These are phyloP conservation scores for Cossypha caffra DNA, from an alignment of 2,797 vertebrate species.

Conservation along the genomic window DNA sequence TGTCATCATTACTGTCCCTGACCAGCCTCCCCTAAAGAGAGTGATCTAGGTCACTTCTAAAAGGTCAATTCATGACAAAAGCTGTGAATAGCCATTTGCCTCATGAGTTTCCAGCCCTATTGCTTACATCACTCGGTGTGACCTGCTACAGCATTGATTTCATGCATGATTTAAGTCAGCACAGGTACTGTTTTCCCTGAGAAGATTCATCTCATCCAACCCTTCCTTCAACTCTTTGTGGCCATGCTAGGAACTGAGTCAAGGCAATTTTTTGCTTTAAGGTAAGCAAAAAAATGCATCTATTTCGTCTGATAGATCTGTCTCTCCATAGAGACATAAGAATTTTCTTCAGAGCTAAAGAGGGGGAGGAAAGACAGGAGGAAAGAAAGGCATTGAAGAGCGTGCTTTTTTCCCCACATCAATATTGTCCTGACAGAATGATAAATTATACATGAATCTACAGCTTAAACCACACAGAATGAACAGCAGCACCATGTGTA, in stretches of 20 bases:
- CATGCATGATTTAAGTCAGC: background rate
- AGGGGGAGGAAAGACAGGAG: accelerated
- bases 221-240: background rate
- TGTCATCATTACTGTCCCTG: background rate
- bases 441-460: background rate
- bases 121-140: accelerated
- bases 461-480: background rate
- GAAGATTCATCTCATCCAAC: background rate
- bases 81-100: background rate
- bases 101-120: background rate
- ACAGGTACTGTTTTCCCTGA: background rate
- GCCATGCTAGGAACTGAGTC: background rate
- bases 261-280: background rate
- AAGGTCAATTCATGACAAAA: background rate
- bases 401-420: accelerated
- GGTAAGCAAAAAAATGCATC: background rate
- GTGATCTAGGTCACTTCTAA: background rate
- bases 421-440: background rate
- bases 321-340: background rate
- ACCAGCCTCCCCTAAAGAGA: background rate
- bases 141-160: background rate
- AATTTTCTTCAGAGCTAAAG: background rate
- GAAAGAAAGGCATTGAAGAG: background rate
- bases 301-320: background rate
- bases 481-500: background rate